These are phyloP conservation scores for Eurytoma californica DNA, from an alignment of 2,888 invertebrate genomes.

Conservation along the genomic window DNA sequence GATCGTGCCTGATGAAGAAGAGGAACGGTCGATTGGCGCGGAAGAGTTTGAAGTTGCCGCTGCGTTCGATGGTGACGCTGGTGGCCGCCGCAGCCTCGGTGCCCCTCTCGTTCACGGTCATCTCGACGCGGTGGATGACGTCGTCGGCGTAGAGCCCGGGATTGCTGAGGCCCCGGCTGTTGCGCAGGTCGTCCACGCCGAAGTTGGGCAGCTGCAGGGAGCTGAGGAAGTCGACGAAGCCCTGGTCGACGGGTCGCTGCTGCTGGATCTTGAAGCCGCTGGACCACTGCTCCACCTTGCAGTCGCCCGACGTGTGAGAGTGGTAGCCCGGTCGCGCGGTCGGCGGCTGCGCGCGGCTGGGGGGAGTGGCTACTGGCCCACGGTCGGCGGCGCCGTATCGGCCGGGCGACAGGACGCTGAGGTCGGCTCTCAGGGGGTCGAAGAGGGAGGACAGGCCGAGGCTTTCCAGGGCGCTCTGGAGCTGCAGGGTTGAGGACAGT, in stretches of 20 bases:
- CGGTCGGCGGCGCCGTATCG: background rate
- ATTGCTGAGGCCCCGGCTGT: constrained; percentile 74
- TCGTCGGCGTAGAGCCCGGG: constrained; percentile 81
- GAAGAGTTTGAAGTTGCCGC: constrained; percentile 76
- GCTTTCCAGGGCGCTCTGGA: constrained; percentile 77
- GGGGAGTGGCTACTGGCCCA: background rate
- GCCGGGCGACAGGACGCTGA: constrained; percentile 79
- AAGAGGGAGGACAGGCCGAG: constrained; percentile 83
- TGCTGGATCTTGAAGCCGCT: constrained; percentile 64
- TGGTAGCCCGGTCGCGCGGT: constrained; percentile 59
- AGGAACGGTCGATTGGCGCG: constrained; percentile 83
- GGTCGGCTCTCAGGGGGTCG: constrained; percentile 78
- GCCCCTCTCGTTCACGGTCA: constrained; percentile 82
- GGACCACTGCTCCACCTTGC: constrained; percentile 67
- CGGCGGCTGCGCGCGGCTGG: background rate
- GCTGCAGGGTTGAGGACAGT: constrained; percentile 78
- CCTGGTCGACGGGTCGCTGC: constrained; percentile 63
- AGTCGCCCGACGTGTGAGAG: constrained; percentile 62
- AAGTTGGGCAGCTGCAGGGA: constrained; percentile 61
- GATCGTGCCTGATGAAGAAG: constrained; percentile 84
- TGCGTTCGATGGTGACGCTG: constrained; percentile 77
- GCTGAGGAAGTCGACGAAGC: constrained; percentile 64
- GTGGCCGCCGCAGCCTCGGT: constrained; percentile 85
- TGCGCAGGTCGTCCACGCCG: constrained; percentile 68
- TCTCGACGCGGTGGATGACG: constrained; percentile 81